phyloP scores from a whole-genome alignment of 2,113 vertebrate species.

The Agapornis roseicollis region DNA sequence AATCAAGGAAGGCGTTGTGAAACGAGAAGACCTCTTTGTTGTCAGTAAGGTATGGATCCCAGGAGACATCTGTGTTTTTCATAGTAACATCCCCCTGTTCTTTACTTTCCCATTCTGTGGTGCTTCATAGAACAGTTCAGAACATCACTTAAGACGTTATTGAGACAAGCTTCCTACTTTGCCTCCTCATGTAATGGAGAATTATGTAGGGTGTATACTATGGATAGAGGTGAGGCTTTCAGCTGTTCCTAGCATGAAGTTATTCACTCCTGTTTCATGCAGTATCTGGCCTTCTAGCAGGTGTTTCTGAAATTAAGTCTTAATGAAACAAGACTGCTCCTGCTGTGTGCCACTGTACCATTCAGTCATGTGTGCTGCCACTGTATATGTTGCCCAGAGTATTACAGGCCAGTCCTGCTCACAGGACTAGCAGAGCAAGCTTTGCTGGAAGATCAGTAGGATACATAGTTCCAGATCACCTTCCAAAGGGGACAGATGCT shows the following conservation, averaged over 20 bases:
- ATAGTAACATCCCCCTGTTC: fast-evolving
- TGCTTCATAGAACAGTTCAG: not conserved
- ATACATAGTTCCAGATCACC: not conserved
- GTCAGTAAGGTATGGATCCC: constrained; percentile 84
- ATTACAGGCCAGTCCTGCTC: not conserved
- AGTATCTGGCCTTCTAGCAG: not conserved
- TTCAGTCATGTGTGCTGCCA: not conserved
- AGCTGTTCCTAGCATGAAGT: not conserved
- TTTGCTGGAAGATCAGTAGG: not conserved
- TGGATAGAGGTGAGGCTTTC: not conserved
- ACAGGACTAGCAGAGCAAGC: not conserved
- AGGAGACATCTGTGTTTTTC: fast-evolving
- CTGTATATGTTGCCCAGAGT: fast-evolving
- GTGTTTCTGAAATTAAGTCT: not conserved
- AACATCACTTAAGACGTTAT: not conserved
- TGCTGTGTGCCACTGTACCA: fast-evolving
- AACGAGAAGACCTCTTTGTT: constrained; percentile 87
- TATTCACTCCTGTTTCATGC: not conserved
- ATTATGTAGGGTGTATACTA: not conserved
- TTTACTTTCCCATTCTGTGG: not conserved
- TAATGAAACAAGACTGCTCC: fast-evolving
- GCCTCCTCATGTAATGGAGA: fast-evolving
- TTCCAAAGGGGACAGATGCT: not conserved
- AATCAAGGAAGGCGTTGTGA: constrained; percentile 79
- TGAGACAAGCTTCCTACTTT: not conserved